phyloP scores from a whole-genome alignment of 2,113 vertebrate genomes.

The Nicator chloris region DNA sequence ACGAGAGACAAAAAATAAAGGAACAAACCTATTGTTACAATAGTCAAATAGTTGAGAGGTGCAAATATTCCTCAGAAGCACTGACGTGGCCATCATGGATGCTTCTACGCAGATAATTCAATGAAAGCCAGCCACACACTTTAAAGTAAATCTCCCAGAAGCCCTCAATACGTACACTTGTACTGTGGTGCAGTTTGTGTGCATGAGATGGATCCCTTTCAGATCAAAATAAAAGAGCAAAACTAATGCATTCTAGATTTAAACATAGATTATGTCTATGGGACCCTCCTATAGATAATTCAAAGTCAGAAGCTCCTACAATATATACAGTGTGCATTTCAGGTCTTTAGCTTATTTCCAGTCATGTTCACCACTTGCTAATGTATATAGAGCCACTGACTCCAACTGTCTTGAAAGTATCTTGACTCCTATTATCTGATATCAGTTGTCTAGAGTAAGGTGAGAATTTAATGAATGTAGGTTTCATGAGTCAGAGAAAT shows the following conservation, averaged over 20 bases:
- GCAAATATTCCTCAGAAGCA: neutral
- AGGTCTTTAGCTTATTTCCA: neutral
- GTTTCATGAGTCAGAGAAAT: neutral
- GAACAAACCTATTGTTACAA: neutral
- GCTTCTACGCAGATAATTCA: neutral
- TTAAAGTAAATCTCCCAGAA: neutral
- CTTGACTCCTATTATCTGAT: neutral
- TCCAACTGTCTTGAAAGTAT: neutral
- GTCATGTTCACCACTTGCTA: neutral
- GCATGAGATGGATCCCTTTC: neutral
- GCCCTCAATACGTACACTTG: neutral
- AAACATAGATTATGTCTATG: neutral
- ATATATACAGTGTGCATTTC: neutral
- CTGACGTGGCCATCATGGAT: fast-evolving
- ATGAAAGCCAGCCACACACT: neutral
- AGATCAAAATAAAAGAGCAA: neutral
- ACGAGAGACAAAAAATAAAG: neutral
- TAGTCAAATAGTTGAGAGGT: neutral
- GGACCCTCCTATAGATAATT: neutral
- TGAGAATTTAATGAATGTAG: neutral
- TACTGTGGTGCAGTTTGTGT: neutral
- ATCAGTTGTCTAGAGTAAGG: neutral
- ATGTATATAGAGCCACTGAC: neutral
- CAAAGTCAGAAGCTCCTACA: neutral
- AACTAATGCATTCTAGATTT: neutral